Conservation (phyloP, 23 tunicate genomes). For the Corella eumyota region DNA sequence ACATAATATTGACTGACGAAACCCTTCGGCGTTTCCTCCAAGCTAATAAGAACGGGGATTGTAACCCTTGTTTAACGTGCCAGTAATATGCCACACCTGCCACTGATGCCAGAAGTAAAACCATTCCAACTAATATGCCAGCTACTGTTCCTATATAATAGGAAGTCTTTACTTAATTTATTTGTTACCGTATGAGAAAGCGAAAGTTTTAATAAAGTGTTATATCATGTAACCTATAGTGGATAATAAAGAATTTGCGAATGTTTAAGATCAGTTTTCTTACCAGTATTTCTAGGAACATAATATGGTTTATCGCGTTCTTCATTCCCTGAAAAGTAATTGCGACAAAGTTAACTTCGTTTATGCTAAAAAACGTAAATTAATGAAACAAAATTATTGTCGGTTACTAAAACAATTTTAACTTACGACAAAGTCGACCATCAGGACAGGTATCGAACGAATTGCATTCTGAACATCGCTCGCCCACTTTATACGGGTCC, state of each 20-base stretch:
- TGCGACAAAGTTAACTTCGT: background rate
- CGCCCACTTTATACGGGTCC: conserved; percentile 50
- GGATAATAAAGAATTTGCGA: background rate
- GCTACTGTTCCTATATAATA: conserved; percentile 15
- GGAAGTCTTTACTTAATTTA: too few species aligned
- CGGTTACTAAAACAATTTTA: background rate
- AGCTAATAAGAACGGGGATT: background rate
- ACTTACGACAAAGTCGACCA: conserved; percentile 62
- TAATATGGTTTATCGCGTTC: conserved; percentile 15
- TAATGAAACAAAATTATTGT: background rate
- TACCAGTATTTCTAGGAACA: conserved; percentile 14
- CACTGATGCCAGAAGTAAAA: conserved; percentile 9
- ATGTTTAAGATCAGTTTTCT: background rate
- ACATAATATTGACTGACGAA: conserved; percentile 8
- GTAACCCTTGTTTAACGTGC: background rate
- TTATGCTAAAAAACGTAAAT: background rate
- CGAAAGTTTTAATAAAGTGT: too few species aligned
- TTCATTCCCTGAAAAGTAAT: conserved; percentile 15
- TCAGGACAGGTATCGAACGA: conserved; percentile 72
- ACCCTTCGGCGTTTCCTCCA: conserved; percentile 10
- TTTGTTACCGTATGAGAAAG: too few species aligned
- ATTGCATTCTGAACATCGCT: conserved; percentile 54
- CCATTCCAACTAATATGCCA: conserved; percentile 13
- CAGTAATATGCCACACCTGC: conserved; percentile 11
- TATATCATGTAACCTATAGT: too few species aligned